Conservation (phyloP, 2,888 invertebrate genomes). For the Phlogophora meticulosa region DNA sequence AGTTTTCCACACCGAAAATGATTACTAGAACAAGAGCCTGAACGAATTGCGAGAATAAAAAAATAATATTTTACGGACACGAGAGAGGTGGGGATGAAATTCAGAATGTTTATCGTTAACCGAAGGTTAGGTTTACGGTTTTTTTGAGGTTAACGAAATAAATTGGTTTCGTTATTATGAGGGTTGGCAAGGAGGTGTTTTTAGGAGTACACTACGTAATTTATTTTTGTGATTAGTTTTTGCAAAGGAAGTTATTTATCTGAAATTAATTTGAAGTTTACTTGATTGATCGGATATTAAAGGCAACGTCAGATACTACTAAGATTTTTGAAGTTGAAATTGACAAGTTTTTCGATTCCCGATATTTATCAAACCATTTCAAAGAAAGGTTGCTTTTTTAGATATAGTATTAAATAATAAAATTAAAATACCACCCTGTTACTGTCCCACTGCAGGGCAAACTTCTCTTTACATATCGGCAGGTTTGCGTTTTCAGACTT, state of each 20-base stretch:
- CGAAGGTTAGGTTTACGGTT: slow-evolving; percentile 31
- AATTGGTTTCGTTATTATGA: slow-evolving; percentile 48
- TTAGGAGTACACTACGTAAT: background rate
- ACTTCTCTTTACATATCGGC: too few relatives aligned
- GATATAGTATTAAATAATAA: too few relatives aligned
- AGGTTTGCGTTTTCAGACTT: too few relatives aligned
- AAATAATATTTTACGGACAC: slow-evolving; percentile 34
- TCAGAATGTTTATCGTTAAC: slow-evolving; percentile 39
- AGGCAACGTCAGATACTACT: background rate
- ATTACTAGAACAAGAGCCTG: slow-evolving; percentile 51
- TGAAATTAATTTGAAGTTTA: slow-evolving; percentile 10
- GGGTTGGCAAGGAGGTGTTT: slow-evolving; percentile 19
- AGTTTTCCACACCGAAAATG: slow-evolving; percentile 55
- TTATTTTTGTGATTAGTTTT: background rate
- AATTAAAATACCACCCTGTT: too few relatives aligned
- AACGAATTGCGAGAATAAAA: slow-evolving; percentile 55
- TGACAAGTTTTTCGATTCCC: background rate
- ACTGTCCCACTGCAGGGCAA: too few relatives aligned
- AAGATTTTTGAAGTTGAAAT: background rate
- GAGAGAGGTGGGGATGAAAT: slow-evolving; percentile 27
- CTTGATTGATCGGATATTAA: slow-evolving; percentile 19
- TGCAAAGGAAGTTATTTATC: slow-evolving; percentile 16
- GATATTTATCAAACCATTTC: background rate
- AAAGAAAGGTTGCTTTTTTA: too few relatives aligned
- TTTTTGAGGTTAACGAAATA: slow-evolving; percentile 30